These are phyloP conservation scores for Mesocricetus auratus DNA, from an alignment of 2,113 vertebrate genomes.

Conservation along the genomic window DNA sequence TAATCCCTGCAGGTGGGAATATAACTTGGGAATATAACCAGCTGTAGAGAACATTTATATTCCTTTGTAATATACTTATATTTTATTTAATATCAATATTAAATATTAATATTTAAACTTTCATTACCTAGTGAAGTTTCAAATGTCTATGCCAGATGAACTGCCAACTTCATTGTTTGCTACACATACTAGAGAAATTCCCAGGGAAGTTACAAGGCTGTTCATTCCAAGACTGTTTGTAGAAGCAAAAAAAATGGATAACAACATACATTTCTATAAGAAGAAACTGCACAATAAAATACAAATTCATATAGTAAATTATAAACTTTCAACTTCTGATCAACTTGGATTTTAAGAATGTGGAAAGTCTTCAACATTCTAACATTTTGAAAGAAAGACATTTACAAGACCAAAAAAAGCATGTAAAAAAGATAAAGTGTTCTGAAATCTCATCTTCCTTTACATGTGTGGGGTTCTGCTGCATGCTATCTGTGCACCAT, in stretches of 20 bases:
- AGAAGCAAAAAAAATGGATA: conserved; percentile 22
- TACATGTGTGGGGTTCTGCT: neutral
- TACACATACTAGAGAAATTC: neutral
- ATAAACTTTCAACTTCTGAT: conserved; percentile 15
- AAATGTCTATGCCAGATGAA: neutral
- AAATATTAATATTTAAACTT: conserved; percentile 21
- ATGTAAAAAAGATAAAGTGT: neutral
- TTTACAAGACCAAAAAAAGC: neutral
- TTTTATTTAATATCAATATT: conserved; percentile 10
- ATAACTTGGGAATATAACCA: neutral
- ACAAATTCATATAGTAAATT: neutral
- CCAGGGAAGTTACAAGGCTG: neutral
- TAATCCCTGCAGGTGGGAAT: neutral
- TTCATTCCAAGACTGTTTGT: conserved; percentile 44
- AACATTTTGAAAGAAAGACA: neutral
- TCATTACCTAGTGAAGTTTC: neutral
- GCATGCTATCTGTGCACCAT: neutral
- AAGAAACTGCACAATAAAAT: conserved; percentile 14
- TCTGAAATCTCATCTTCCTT: neutral
- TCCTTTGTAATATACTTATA: neutral
- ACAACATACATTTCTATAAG: conserved; percentile 5
- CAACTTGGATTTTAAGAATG: neutral
- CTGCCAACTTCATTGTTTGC: neutral
- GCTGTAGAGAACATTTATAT: neutral
- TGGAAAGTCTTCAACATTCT: neutral